phyloP scores from a whole-genome alignment of 2,797 vertebrate species.

The Varecia variegata region DNA sequence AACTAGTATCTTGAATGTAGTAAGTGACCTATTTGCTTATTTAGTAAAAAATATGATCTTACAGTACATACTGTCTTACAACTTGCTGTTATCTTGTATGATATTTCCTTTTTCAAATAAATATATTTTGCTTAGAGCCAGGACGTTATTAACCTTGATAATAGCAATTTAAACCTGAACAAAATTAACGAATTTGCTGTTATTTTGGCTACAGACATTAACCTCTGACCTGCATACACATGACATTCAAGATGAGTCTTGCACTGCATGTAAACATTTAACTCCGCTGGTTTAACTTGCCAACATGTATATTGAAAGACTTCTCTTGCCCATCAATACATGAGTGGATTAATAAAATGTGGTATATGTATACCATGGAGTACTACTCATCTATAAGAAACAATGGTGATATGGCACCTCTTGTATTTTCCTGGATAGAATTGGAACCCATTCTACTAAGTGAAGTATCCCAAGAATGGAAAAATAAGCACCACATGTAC shows the following conservation, averaged over 20 bases:
- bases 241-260: slow-evolving; percentile 6
- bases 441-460: too few relatives aligned
- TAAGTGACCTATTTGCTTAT: slow-evolving; percentile 10
- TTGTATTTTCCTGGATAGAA: too few relatives aligned
- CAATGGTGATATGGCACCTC: too few relatives aligned
- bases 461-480: too few relatives aligned
- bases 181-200: slow-evolving; percentile 39
- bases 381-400: too few relatives aligned
- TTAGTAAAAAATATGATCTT: slow-evolving; percentile 48
- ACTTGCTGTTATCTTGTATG: slow-evolving; percentile 2
- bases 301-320: background rate
- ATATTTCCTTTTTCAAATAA: background rate
- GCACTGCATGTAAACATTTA: background rate
- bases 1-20: background rate
- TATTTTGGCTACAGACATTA: slow-evolving; percentile 39
- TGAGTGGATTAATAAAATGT: too few relatives aligned
- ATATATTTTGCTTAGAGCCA: slow-evolving; percentile 9
- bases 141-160: slow-evolving; percentile 26
- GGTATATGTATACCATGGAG: too few relatives aligned
- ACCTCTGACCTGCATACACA: background rate
- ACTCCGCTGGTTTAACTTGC: slow-evolving; percentile 1
- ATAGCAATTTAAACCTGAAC: slow-evolving; percentile 37
- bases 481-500: too few relatives aligned
- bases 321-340: background rate
- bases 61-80: background rate